These are phyloP conservation scores for Todiramphus saurophagus DNA, from an alignment of 2,113 vertebrate genomes.

Conservation along the genomic window DNA sequence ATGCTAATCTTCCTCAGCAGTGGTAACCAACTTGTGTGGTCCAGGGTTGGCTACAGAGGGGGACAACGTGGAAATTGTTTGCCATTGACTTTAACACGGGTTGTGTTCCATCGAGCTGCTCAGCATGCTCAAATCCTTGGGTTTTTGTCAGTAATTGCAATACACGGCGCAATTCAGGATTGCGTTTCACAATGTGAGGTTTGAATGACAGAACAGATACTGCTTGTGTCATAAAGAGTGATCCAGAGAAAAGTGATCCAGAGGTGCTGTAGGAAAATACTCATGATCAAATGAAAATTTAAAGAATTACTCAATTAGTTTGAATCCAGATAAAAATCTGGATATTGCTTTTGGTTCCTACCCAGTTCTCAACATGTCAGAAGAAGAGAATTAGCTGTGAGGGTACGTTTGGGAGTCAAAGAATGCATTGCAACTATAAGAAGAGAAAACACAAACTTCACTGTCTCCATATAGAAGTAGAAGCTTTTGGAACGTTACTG, in stretches of 20 bases:
- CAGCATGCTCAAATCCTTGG: background rate
- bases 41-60: background rate
- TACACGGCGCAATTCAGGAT: background rate
- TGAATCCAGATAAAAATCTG: background rate
- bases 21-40: background rate
- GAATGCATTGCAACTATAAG: background rate
- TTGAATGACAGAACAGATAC: background rate
- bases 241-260: background rate
- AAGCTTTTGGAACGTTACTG: background rate
- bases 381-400: background rate
- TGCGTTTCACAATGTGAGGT: background rate
- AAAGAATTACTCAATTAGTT: background rate
- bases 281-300: background rate
- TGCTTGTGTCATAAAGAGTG: background rate
- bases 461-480: background rate
- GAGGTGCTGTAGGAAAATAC: background rate
- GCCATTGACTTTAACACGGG: background rate
- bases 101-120: background rate
- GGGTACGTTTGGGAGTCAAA: background rate
- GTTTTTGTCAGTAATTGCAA: background rate
- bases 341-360: background rate
- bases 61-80: background rate
- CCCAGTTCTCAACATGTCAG: background rate
- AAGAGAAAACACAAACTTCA: background rate
- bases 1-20: background rate